Percentiles rank a stretch among this genome's conserved stretches.
Evolutionary conservation across 2,113 vertebrate species (phyloP).

Genomic region (Mustela lutreola): DNA sequence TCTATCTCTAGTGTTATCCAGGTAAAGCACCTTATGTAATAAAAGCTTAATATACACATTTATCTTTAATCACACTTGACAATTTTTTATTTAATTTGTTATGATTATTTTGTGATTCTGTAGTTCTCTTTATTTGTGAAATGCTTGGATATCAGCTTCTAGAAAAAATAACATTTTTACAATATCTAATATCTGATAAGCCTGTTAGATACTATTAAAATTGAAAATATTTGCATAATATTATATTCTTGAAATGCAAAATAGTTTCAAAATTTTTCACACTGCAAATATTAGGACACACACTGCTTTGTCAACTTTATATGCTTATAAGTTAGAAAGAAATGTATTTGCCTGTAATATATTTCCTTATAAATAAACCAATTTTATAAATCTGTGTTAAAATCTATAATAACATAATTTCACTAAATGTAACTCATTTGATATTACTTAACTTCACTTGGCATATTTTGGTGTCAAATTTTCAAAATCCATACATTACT

Average conservation of each 20-base stretch:
- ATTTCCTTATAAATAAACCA: neutral
- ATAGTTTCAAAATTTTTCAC: neutral
- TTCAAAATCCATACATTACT: neutral
- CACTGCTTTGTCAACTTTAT: neutral
- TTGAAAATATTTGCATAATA: neutral
- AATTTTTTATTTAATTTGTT: neutral
- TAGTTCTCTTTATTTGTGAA: neutral
- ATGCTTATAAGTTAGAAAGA: neutral
- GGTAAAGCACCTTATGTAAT: constrained; percentile 14
- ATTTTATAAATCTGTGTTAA: neutral
- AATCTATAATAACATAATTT: neutral
- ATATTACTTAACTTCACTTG: neutral
- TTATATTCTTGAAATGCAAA: neutral
- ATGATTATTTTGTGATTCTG: neutral
- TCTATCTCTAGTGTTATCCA: neutral
- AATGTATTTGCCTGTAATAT: neutral
- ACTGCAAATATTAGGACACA: neutral
- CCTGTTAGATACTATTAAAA: neutral
- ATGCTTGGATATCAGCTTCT: neutral
- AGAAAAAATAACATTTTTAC: neutral
- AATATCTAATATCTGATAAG: neutral
- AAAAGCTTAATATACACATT: neutral
- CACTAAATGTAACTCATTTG: neutral
- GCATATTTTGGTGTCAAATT: neutral
- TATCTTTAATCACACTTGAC: neutral